Percentiles rank a stretch among this genome's conserved stretches.
Evolutionary conservation across 2,797 vertebrate genomes (phyloP).

Genomic region (Heteromormyrus szaboi): DNA sequence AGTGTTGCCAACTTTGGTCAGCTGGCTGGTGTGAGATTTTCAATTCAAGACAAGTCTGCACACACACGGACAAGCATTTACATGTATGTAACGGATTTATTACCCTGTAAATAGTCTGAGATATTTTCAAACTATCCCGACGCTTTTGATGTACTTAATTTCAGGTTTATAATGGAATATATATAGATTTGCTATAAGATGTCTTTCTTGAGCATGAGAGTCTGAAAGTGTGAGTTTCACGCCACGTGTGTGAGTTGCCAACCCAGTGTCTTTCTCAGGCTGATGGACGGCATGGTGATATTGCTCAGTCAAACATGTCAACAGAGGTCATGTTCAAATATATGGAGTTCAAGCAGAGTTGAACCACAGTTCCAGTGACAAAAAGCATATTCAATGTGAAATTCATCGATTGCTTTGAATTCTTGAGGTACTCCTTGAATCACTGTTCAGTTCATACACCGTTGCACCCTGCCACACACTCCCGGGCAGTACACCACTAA

Average conservation of each 20-base stretch:
- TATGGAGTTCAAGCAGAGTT: not conserved
- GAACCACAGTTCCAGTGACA: not conserved
- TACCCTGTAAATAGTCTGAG: not conserved
- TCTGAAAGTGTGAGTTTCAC: not conserved
- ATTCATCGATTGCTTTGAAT: not conserved
- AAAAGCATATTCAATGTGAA: not conserved
- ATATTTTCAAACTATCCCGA: not conserved
- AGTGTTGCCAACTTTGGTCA: not conserved
- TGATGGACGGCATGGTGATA: not conserved
- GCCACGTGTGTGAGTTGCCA: not conserved
- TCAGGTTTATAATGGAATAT: not conserved
- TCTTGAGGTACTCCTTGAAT: not conserved
- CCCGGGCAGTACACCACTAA: not conserved
- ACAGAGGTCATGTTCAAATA: not conserved
- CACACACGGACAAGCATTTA: not conserved
- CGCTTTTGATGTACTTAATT: not conserved
- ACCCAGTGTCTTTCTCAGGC: not conserved
- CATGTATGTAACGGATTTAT: not conserved
- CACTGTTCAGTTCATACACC: not conserved
- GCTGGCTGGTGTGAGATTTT: not conserved
- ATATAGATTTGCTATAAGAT: not conserved
- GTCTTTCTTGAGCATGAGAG: not conserved
- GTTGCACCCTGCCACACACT: not conserved
- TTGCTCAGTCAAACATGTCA: not conserved
- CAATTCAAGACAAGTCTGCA: not conserved